A percentile compares a stretch with the other conserved stretches of the same genome.
phyloP scores from a whole-genome alignment of 2,888 invertebrate species.

The Mesoligia furuncula region DNA sequence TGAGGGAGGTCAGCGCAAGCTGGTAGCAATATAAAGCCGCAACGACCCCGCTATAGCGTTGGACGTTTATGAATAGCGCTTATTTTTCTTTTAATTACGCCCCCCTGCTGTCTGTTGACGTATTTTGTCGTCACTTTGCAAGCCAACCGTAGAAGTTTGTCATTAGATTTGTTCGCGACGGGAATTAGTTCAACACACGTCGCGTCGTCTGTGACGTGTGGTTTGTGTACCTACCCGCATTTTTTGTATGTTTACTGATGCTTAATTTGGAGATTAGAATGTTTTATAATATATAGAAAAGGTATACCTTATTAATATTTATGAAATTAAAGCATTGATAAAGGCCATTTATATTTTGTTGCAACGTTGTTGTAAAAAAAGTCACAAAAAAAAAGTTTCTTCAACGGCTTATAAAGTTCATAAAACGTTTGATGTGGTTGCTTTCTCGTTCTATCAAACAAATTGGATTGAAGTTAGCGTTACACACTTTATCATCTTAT shows the following conservation, averaged over 20 bases:
- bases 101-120: constrained; percentile 78
- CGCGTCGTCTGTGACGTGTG: constrained; percentile 41
- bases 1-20: constrained; percentile 68
- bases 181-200: constrained; percentile 60
- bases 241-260: constrained; percentile 38
- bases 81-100: constrained; percentile 90
- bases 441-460: not conserved
- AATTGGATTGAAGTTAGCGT: not conserved
- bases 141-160: constrained; percentile 55
- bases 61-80: constrained; percentile 89
- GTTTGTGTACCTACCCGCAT: constrained; percentile 46
- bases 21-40: constrained; percentile 82
- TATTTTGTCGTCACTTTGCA: constrained; percentile 73
- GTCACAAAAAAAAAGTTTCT: not conserved
- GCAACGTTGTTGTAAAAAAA: constrained; percentile 9
- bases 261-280: constrained; percentile 24
- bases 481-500: too few species aligned
- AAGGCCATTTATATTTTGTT: not conserved
- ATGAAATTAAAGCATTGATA: not conserved
- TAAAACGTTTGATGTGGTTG: constrained; percentile 10
- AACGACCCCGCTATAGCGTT: constrained; percentile 81
- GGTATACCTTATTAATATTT: not conserved
- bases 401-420: not conserved
- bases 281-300: not conserved
- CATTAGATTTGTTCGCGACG: constrained; percentile 53